Evolutionary conservation across 2,888 invertebrate genomes (phyloP), one percentile per base, ranked within the genome.

Genomic region (Itoplectis maculator): DNA sequence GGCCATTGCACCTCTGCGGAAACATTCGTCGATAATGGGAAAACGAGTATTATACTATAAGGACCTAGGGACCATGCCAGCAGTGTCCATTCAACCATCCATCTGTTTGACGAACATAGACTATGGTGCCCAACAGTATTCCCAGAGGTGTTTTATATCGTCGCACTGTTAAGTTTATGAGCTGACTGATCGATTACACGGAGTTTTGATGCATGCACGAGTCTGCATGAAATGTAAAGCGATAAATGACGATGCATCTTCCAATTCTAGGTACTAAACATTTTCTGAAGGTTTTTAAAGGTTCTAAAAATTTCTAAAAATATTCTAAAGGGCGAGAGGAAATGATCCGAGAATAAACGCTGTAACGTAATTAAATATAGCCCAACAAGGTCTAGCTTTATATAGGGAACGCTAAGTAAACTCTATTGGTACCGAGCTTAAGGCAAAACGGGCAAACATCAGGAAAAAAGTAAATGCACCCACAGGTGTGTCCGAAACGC

Each of bases 11-110:
- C 83, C 84, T 84, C 81, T 77, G 66, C 81, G 82, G 83, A 84
- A 83, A 85, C 86, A 85, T 85, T 80, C 83, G 78, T 81, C 85
- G 87, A 86, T 87, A 87, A 87, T 83, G 74, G 84, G 69, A 78
- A 77, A 84, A 82, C 82, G 37, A 73, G 79, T 69, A 82, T 79
- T 65, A 73, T 69, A 59, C 63, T 47, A 18, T 74, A 70, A 15
- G n/a, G 37, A 23, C 49, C 66, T 61, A 35, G 63, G 56, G 37
- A 61, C 54, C 59, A 77, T 61, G 40, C 68, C 23, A 54, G 72
- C 74, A 3, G 40, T 75, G 54, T 75, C 81, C 66, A 51, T 35
- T 15, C 40, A 68, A 40, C 61, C 29, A 42, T 72, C 66, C 76
- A 68, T 82, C 72, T 40, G 47, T 76, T 40, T 37, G 20, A 51